Evolutionary conservation across 2,888 invertebrate species (phyloP).

Genomic region (Coleophora flavipennella): DNA sequence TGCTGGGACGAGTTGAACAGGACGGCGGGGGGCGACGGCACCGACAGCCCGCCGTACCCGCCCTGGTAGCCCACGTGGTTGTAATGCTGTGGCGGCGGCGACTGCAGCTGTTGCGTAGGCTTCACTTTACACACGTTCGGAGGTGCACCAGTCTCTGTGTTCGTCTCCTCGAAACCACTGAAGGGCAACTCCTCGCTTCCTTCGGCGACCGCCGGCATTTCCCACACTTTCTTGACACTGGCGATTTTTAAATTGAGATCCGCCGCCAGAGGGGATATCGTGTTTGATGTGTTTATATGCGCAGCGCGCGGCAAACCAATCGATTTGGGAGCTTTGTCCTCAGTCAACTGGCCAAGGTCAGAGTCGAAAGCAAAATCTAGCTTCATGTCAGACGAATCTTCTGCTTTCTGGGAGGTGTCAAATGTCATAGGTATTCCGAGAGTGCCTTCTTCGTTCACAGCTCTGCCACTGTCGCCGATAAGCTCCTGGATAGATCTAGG

Average conservation of each 20-base stretch:
- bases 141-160: slow-evolving; percentile 66
- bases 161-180: slow-evolving; percentile 55
- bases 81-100: slow-evolving; percentile 77
- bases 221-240: slow-evolving; percentile 93
- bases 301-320: slow-evolving; percentile 73
- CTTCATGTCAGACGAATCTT: slow-evolving; percentile 90
- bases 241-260: slow-evolving; percentile 96
- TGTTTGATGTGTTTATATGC: slow-evolving; percentile 76
- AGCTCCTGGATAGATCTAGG: slow-evolving; percentile 62
- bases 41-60: slow-evolving; percentile 85
- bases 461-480: slow-evolving; percentile 49
- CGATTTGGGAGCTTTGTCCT: slow-evolving; percentile 75
- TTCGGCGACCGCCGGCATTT: slow-evolving; percentile 81
- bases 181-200: slow-evolving; percentile 65
- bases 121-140: slow-evolving; percentile 88
- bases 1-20: slow-evolving; percentile 84
- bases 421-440: slow-evolving; percentile 80
- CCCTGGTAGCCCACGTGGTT: slow-evolving; percentile 81
- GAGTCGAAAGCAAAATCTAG: slow-evolving; percentile 92
- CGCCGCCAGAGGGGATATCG: slow-evolving; percentile 86
- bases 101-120: slow-evolving; percentile 84
- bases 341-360: slow-evolving; percentile 82
- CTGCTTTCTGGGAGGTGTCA: slow-evolving; percentile 70
- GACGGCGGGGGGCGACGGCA: slow-evolving; percentile 90
- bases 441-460: slow-evolving; percentile 52